Conservation (phyloP, 1,140 invertebrate species). For the Dryas iulia region DNA sequence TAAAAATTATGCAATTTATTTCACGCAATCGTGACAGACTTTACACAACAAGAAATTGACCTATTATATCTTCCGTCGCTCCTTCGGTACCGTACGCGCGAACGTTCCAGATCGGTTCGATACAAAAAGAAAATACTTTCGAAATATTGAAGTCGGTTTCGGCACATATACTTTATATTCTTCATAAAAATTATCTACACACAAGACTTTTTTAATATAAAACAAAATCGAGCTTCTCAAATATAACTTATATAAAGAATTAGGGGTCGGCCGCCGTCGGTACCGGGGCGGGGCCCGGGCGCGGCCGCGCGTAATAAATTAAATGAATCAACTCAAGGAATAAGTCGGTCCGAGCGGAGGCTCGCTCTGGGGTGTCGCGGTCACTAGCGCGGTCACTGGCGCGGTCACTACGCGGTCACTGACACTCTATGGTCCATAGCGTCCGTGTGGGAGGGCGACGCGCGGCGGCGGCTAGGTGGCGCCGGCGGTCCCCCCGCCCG, state of each 20-base stretch:
- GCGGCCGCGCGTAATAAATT: slow-evolving; percentile 30
- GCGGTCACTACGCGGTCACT: slow-evolving; percentile 21
- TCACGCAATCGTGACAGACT: slow-evolving; percentile 46
- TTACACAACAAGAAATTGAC: slow-evolving; percentile 50
- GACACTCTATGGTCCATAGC: slow-evolving; percentile 32
- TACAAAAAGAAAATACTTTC: slow-evolving; percentile 41
- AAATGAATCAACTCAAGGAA: slow-evolving; percentile 33
- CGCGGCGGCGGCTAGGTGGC: slow-evolving; percentile 36
- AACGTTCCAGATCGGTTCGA: slow-evolving; percentile 29
- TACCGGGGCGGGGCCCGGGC: not conserved
- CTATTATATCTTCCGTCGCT: slow-evolving; percentile 33
- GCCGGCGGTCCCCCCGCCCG: slow-evolving; percentile 24
- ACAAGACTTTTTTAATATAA: slow-evolving; percentile 71
- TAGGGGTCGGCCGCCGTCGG: slow-evolving; percentile 32
- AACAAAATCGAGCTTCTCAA: slow-evolving; percentile 67
- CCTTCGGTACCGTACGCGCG: slow-evolving; percentile 29
- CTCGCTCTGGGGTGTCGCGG: not conserved
- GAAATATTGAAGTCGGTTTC: slow-evolving; percentile 54
- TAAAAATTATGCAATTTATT: slow-evolving; percentile 61
- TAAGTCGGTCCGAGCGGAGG: slow-evolving; percentile 24
- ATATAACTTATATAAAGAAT: slow-evolving; percentile 65
- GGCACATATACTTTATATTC: slow-evolving; percentile 78
- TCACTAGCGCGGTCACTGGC: slow-evolving; percentile 21
- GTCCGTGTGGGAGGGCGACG: slow-evolving; percentile 31
- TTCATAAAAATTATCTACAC: slow-evolving; percentile 78